These are phyloP conservation scores for Neoseiulus cucumeris DNA, from an alignment of 1,140 invertebrate genomes.

Conservation along the genomic window DNA sequence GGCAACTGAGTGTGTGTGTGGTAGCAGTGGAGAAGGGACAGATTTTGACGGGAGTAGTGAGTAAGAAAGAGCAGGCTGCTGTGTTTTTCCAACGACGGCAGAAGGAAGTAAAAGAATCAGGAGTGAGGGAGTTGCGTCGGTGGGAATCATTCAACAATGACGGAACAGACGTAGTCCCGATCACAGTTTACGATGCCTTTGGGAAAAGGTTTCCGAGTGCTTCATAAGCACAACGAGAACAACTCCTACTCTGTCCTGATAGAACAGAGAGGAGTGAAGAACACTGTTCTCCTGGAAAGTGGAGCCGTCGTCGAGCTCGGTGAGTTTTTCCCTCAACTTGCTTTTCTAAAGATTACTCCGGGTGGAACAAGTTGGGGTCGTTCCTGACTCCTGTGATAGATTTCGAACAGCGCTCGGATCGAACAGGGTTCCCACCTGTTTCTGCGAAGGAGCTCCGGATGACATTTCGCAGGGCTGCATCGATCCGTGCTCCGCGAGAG, in stretches of 20 bases:
- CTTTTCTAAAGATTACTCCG: not conserved
- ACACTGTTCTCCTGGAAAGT: slow-evolving; percentile 71
- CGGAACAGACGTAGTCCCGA: too few relatives aligned
- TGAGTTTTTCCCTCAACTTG: slow-evolving; percentile 29
- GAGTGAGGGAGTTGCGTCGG: too few relatives aligned
- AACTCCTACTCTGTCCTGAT: slow-evolving; percentile 55
- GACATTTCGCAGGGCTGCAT: not conserved
- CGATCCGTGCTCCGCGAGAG: not conserved
- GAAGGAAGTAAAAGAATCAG: too few relatives aligned
- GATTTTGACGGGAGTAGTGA: too few relatives aligned
- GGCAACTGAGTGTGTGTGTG: too few relatives aligned
- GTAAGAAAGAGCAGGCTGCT: too few relatives aligned
- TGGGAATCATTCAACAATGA: too few relatives aligned
- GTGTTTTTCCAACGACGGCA: too few relatives aligned
- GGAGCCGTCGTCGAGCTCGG: slow-evolving; percentile 61
- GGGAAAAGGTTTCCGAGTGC: slow-evolving; percentile 72
- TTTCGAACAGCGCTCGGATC: not conserved
- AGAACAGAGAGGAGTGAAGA: slow-evolving; percentile 62
- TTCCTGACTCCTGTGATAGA: not conserved
- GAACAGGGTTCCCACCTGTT: not conserved
- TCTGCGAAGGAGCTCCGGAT: too few relatives aligned
- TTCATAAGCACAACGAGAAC: slow-evolving; percentile 65
- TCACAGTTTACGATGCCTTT: slow-evolving; percentile 48
- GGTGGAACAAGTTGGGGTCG: not conserved
- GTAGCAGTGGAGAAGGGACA: too few relatives aligned